Evolutionary conservation across 1,140 invertebrate species (phyloP), one percentile per base, ranked within the genome.

Genomic region (Drosophila bocki): DNA sequence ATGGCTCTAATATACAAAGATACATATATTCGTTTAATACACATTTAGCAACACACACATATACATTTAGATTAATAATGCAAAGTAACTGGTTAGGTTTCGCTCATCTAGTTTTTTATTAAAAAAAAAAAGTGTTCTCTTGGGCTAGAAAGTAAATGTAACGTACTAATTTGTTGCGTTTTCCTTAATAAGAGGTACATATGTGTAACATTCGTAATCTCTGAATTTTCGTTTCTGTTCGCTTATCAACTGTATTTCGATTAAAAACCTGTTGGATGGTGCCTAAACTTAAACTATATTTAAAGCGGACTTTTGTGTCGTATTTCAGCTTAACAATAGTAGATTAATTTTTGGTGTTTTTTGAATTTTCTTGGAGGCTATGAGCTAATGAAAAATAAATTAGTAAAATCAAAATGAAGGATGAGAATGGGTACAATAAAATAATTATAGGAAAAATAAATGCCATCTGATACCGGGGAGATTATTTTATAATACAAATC

Each of bases 41-140:
- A 88, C 84, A 88, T 88, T 80, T 87, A 88, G 83, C 80, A 87
- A 87, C 83, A 88, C 78, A 78, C 75, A 90, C 80, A 87, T 78
- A 74, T 79, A 83, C 76, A 86, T 72, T 72, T 72, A 74, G 56
- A 74, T 58, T 53, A 45, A 72, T 69, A 76, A 61, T 50, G 64
- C 42, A 82, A 81, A 71, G 26, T 71, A 77, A 71, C 42, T 19
- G 51, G 64, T 50, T 48, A 54, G 56, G 26, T 56, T 41, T 70
- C 11, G 56, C 51, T 50, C 51, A 6, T 69, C 54, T 67, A 74
- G 63, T 58, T 37, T 22, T 69, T 48, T 26, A 39, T 75, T 59
- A 32, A 22, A 47, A 71, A 76, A 56, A 82, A 82, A 82, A 60
- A 51, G 48, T 62, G 26, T 41, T 57, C 67, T 37, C 39, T 63